Evolutionary conservation across 1,140 invertebrate species (phyloP).

Genomic region (Achatina immaculata): DNA sequence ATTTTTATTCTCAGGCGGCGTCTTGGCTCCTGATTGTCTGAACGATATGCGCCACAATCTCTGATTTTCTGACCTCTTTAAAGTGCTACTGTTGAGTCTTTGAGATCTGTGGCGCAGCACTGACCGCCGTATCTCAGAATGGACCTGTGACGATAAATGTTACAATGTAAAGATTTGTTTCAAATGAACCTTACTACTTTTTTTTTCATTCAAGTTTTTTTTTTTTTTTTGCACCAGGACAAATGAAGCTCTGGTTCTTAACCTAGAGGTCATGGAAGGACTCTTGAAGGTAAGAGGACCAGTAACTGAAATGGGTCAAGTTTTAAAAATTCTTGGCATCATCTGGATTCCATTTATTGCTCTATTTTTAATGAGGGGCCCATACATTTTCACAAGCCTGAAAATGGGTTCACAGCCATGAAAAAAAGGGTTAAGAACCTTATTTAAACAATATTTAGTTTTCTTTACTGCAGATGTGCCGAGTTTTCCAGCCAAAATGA

Average conservation of each 20-base stretch:
- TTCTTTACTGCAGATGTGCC: not conserved
- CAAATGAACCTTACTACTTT: not conserved
- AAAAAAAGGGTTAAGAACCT: not conserved
- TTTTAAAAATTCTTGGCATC: too few species aligned
- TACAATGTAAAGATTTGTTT: not conserved
- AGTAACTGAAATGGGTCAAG: too few species aligned
- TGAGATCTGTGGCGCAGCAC: constrained; percentile 39
- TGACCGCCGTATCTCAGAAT: constrained; percentile 41
- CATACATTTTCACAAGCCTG: too few species aligned
- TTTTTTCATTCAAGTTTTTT: not conserved
- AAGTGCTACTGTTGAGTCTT: constrained; percentile 29
- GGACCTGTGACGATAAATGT: constrained; percentile 34
- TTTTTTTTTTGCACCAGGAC: not conserved
- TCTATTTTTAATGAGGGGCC: too few species aligned
- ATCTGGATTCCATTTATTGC: too few species aligned
- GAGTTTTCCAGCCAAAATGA: not conserved
- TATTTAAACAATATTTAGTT: not conserved
- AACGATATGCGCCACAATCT: not conserved
- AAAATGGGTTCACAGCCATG: not conserved
- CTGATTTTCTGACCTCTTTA: not conserved
- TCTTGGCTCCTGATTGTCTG: not conserved
- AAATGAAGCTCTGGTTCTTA: not conserved
- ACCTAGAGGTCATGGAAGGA: not conserved
- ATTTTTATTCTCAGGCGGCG: not conserved
- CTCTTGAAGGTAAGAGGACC: too few species aligned